Percentiles rank a stretch among this genome's conserved stretches.
Evolutionary conservation across 2,888 invertebrate species (phyloP).

Genomic region (Mermis nigrescens): DNA sequence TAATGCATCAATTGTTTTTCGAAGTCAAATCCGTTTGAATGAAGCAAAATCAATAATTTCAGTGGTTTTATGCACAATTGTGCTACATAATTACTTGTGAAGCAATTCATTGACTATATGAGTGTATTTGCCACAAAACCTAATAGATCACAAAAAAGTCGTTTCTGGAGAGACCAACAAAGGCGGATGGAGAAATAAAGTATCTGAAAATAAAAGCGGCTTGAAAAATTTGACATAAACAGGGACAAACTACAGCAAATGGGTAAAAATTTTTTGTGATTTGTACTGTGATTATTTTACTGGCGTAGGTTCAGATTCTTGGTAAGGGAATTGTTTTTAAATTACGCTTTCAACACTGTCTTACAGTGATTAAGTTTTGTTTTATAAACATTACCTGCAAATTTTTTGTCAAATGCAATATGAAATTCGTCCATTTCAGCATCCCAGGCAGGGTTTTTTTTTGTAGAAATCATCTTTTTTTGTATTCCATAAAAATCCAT

Average conservation of each 20-base stretch:
- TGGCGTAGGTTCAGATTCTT: background rate
- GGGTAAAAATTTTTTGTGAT: background rate
- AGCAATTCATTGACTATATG: background rate
- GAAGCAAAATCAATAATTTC: background rate
- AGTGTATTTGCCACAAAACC: background rate
- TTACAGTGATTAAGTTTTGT: no score
- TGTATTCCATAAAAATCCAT: slow-evolving; percentile 1
- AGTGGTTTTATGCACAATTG: background rate
- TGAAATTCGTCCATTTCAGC: background rate
- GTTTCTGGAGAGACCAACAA: background rate
- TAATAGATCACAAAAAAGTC: background rate
- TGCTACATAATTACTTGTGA: background rate
- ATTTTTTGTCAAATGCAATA: background rate
- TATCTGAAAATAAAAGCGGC: background rate
- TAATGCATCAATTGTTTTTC: background rate
- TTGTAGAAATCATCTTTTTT: background rate
- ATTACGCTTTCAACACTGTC: no score
- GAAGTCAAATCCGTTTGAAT: background rate
- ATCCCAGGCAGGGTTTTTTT: background rate
- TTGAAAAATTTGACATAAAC: background rate
- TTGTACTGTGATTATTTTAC: background rate
- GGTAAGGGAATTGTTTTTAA: background rate
- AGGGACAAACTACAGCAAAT: background rate
- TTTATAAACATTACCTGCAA: no score
- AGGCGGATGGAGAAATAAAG: background rate